phyloP scores from a whole-genome alignment of 2,888 invertebrate genomes.

The Eristalis pertinax region DNA sequence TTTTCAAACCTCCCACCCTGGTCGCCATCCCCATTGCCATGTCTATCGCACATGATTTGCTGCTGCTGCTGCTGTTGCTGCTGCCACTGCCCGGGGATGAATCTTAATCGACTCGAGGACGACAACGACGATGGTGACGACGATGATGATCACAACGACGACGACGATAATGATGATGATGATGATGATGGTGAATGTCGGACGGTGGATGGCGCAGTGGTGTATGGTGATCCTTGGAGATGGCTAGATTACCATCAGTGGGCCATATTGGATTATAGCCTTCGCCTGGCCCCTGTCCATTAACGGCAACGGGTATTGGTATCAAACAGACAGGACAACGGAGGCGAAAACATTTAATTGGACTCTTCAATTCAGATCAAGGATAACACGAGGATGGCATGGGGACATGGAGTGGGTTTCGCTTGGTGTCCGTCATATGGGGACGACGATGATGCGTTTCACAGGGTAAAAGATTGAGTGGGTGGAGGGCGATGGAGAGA shows the following conservation, averaged over 20 bases:
- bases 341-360: conserved; percentile 66
- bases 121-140: conserved; percentile 27
- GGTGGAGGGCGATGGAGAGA: not conserved
- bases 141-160: conserved; percentile 11
- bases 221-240: conserved; percentile 28
- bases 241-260: conserved; percentile 55
- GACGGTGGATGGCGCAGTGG: not conserved
- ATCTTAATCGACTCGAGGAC: conserved; percentile 56
- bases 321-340: conserved; percentile 45
- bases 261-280: conserved; percentile 44
- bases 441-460: not conserved
- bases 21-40: conserved; percentile 5
- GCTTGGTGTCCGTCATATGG: not conserved
- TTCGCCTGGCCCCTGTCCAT: not conserved
- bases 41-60: conserved; percentile 36
- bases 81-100: not conserved
- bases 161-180: not conserved
- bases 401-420: too few species aligned
- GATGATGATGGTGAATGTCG: not conserved
- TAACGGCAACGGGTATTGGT: conserved; percentile 1
- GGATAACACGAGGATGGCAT: conserved; percentile 26
- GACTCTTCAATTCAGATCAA: conserved; percentile 68
- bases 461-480: not conserved
- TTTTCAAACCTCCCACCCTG: conserved; percentile 21
- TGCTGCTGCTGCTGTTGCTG: not conserved